A percentile compares a stretch with the other conserved stretches of the same genome.
phyloP scores from a whole-genome alignment of 2,797 vertebrate species.

The Chloroceryle inda region DNA sequence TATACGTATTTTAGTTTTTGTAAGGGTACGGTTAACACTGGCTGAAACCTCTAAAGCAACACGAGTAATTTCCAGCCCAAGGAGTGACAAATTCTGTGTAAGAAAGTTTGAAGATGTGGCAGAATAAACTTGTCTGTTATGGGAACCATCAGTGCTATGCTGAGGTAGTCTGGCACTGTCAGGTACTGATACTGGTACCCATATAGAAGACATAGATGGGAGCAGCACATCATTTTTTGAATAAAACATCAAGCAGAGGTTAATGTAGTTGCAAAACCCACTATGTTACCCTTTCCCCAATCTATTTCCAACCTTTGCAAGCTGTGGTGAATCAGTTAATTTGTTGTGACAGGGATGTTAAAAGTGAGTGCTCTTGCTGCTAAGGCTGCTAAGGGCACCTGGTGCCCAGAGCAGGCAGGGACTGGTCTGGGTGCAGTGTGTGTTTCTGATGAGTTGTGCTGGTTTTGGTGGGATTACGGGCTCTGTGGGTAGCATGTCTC shows the following conservation, averaged over 20 bases:
- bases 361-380: neutral
- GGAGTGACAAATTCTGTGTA: neutral
- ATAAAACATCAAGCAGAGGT: neutral
- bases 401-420: neutral
- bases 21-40: neutral
- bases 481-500: neutral
- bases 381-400: neutral
- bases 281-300: neutral
- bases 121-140: neutral
- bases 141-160: neutral
- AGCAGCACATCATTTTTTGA: neutral
- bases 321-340: neutral
- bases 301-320: neutral
- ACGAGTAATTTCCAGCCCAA: neutral
- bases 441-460: neutral
- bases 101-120: neutral
- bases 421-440: rapidly evolving
- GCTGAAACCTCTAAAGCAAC: neutral
- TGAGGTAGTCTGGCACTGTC: neutral
- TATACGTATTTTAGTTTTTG: neutral
- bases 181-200: neutral
- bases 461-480: neutral
- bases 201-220: rapidly evolving
- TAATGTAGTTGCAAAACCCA: neutral
- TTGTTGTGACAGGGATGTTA: neutral